Evolutionary conservation across 1,140 invertebrate genomes (phyloP).

Genomic region (Drosophila bifasciata): DNA sequence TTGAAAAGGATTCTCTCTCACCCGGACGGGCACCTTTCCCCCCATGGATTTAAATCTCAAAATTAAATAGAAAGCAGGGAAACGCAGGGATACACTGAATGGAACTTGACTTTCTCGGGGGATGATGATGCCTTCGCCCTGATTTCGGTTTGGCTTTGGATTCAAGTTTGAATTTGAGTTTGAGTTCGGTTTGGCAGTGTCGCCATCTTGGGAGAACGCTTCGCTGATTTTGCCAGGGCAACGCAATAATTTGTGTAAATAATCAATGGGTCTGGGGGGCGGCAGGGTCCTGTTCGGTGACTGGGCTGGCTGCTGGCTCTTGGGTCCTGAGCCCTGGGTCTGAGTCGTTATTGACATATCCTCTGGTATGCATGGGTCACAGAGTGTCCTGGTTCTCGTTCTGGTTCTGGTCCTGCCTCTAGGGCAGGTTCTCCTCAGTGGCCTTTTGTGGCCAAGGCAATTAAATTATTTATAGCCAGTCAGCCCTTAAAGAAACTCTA

Average conservation of each 20-base stretch:
- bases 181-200: slow-evolving; percentile 43
- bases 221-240: slow-evolving; percentile 54
- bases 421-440: slow-evolving; percentile 10
- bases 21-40: slow-evolving; percentile 33
- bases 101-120: slow-evolving; percentile 19
- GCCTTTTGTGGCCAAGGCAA: slow-evolving; percentile 57
- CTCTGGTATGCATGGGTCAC: slow-evolving; percentile 35
- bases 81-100: background rate
- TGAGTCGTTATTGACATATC: slow-evolving; percentile 50
- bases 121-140: slow-evolving; percentile 26
- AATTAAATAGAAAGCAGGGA: slow-evolving; percentile 38
- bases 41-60: slow-evolving; percentile 36
- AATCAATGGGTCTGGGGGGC: slow-evolving; percentile 40
- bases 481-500: slow-evolving; percentile 22
- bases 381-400: too few relatives aligned
- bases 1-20: slow-evolving; percentile 20
- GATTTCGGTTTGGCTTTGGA: slow-evolving; percentile 37
- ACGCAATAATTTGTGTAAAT: slow-evolving; percentile 68
- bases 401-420: background rate
- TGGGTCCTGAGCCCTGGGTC: too few relatives aligned
- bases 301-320: too few relatives aligned
- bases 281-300: slow-evolving; percentile 4
- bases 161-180: slow-evolving; percentile 27
- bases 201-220: slow-evolving; percentile 53
- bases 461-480: slow-evolving; percentile 64